These are phyloP conservation scores for Chironomus tepperi DNA, from an alignment of 1,140 invertebrate genomes.

Conservation along the genomic window DNA sequence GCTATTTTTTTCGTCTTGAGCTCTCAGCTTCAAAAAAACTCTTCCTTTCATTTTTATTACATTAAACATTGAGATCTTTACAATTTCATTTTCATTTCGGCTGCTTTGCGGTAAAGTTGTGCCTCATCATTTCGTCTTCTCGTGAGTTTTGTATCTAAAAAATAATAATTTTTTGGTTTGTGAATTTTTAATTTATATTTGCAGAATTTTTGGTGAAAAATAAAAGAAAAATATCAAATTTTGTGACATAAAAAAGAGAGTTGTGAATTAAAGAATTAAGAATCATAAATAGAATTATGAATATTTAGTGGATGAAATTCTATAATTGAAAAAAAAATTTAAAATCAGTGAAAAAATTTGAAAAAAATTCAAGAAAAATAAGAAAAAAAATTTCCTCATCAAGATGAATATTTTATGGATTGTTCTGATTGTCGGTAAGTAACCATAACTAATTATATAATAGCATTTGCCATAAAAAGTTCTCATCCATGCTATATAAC, in stretches of 20 bases:
- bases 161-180: not conserved
- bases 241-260: not conserved
- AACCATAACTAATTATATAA: not conserved
- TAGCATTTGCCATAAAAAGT: not conserved
- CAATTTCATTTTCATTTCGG: conserved; percentile 23
- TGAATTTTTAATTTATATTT: not conserved
- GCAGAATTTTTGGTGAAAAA: too few relatives aligned
- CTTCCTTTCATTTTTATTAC: conserved; percentile 24
- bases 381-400: not conserved
- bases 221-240: not conserved
- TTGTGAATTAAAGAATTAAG: not conserved
- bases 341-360: not conserved
- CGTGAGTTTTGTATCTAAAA: not conserved
- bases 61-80: conserved; percentile 20
- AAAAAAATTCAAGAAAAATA: not conserved
- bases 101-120: conserved; percentile 17
- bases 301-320: not conserved
- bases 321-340: not conserved
- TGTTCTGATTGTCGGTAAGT: not conserved
- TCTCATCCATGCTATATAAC: not conserved
- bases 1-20: not conserved
- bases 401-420: not conserved
- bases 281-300: not conserved
- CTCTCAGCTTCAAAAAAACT: not conserved
- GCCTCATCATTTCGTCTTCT: not conserved